phyloP scores from a whole-genome alignment of 2,888 invertebrate genomes.

The Stenodera caucasica region DNA sequence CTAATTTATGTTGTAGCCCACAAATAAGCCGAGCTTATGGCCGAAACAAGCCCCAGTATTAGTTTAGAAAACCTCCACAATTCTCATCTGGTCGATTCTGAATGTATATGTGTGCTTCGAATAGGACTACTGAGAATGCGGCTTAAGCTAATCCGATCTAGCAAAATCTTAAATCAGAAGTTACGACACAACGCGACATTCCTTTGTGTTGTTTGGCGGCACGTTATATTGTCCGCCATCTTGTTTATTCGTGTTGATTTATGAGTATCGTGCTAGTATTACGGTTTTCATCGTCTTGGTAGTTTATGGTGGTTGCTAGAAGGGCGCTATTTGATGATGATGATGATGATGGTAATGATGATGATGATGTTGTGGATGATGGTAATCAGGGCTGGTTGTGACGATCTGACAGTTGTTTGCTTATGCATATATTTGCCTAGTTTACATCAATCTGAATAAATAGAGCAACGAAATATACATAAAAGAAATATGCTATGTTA shows the following conservation, averaged over 20 bases:
- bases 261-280: constrained; percentile 32
- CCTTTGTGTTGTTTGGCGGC: constrained; percentile 41
- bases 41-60: neutral
- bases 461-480: neutral
- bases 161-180: constrained; percentile 53
- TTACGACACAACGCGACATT: constrained; percentile 42
- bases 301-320: neutral
- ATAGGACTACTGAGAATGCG: constrained; percentile 44
- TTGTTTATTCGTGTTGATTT: constrained; percentile 51
- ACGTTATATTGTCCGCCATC: constrained; percentile 47
- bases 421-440: constrained; percentile 28
- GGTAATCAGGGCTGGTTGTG: neutral
- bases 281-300: neutral
- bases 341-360: neutral
- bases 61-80: neutral
- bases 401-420: constrained; percentile 27
- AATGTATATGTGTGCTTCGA: constrained; percentile 27
- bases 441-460: constrained; percentile 12
- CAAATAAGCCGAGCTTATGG: neutral
- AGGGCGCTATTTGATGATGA: neutral
- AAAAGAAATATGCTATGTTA: neutral
- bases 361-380: neutral
- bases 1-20: neutral
- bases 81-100: neutral
- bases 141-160: constrained; percentile 51